These are phyloP conservation scores for Dioctria rufipes DNA, from an alignment of 2,888 invertebrate species.

Conservation along the genomic window DNA sequence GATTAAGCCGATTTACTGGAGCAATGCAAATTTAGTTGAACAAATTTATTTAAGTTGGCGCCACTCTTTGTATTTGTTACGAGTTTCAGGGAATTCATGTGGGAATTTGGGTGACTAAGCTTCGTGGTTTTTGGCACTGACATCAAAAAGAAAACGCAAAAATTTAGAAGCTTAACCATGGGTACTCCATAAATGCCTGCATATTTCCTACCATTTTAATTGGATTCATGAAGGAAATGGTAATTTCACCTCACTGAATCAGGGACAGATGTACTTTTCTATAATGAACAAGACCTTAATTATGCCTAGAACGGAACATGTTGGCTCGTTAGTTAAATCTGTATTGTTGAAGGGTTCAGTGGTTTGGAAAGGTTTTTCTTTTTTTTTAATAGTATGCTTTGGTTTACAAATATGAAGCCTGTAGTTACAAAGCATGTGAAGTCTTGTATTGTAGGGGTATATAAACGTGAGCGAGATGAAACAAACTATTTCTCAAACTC, in stretches of 20 bases:
- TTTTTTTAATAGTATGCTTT: no score
- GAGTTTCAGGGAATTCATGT: neutral
- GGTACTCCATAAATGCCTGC: neutral
- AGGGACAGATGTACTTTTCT: neutral
- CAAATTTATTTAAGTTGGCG: neutral
- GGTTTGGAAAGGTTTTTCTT: neutral
- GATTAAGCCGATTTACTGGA: constrained; percentile 13
- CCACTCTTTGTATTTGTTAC: neutral
- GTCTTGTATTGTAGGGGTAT: no score
- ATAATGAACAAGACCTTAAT: neutral
- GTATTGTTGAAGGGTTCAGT: neutral
- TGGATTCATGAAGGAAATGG: neutral
- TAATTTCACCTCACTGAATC: neutral
- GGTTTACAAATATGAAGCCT: no score
- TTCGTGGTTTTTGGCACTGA: neutral
- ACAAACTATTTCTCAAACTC: no score
- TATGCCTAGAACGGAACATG: neutral
- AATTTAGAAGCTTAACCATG: neutral
- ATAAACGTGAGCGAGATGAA: no score
- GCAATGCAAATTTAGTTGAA: constrained; percentile 17
- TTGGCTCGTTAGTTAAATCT: neutral
- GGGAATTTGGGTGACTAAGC: neutral
- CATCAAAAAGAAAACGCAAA: neutral
- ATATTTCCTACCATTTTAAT: neutral
- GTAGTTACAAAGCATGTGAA: no score